phyloP scores from a whole-genome alignment of 2,888 invertebrate genomes.

The Dione vanillae region DNA sequence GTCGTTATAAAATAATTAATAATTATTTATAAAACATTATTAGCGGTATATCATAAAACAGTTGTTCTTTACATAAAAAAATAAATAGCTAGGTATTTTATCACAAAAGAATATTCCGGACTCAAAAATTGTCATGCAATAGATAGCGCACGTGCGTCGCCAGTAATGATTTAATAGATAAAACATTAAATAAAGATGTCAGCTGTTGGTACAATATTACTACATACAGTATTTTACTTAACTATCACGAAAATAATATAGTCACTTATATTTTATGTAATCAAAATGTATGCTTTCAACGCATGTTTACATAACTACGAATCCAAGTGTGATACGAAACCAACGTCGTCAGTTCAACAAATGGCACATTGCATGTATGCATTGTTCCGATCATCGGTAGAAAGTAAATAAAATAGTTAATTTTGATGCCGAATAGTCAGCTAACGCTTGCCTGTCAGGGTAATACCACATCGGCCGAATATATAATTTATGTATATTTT shows the following conservation, averaged over 20 bases:
- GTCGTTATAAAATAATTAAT: conserved; percentile 57
- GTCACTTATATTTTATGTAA: conserved; percentile 72
- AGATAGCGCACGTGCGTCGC: conserved; percentile 59
- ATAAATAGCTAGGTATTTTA: conserved; percentile 53
- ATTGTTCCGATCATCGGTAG: conserved; percentile 71
- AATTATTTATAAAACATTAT: conserved; percentile 56
- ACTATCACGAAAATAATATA: conserved; percentile 81
- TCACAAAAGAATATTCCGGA: conserved; percentile 56
- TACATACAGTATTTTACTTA: conserved; percentile 76
- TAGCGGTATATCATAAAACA: conserved; percentile 52
- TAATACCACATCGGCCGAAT: conserved; percentile 87
- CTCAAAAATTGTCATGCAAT: conserved; percentile 65
- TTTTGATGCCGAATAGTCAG: conserved; percentile 80
- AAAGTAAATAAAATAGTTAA: conserved; percentile 67
- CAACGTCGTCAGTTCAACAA: conserved; percentile 72
- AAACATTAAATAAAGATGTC: conserved; percentile 58
- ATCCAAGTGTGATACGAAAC: conserved; percentile 57
- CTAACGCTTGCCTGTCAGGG: conserved; percentile 89
- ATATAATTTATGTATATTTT: conserved; percentile 82
- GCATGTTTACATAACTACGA: conserved; percentile 58
- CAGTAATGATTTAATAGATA: conserved; percentile 60
- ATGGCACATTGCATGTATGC: conserved; percentile 81
- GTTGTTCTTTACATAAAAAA: conserved; percentile 57
- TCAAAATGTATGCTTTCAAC: conserved; percentile 69
- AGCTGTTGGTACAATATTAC: conserved; percentile 66